phyloP scores from a whole-genome alignment of 2,888 invertebrate species.

The Linyphia triangularis region DNA sequence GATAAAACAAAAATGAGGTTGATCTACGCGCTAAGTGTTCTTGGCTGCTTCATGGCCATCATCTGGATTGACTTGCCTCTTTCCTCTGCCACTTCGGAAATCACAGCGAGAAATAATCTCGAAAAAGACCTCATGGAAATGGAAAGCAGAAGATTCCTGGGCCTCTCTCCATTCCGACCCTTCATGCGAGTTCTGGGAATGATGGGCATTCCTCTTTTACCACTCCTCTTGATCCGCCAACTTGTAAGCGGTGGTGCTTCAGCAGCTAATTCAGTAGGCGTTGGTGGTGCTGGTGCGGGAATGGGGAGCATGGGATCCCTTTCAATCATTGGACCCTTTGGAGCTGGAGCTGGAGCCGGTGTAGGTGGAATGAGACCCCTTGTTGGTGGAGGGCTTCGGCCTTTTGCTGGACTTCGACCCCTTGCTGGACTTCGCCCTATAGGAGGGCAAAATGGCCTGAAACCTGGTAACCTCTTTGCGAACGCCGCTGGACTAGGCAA shows the following conservation, averaged over 20 bases:
- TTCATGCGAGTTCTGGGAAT: conserved; percentile 69
- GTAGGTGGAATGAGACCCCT: conserved; percentile 57
- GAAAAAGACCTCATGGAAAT: background rate
- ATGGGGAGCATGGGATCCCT: conserved; percentile 59
- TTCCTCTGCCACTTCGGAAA: conserved; percentile 14
- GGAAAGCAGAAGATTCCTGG: conserved; percentile 55
- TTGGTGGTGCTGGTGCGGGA: conserved; percentile 52
- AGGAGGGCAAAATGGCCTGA: conserved; percentile 34
- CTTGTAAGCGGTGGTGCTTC: conserved; percentile 34
- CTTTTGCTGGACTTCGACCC: conserved; percentile 4
- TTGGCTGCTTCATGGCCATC: conserved; percentile 3
- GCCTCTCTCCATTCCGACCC: conserved; percentile 53
- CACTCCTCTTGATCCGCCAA: conserved; percentile 43
- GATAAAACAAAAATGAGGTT: conserved; percentile 30
- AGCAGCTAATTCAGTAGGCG: conserved; percentile 3
- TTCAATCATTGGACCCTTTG: conserved; percentile 52
- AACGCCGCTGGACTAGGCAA: conserved; percentile 49
- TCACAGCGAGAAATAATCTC: background rate
- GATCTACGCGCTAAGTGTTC: background rate
- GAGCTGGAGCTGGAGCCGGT: conserved; percentile 65
- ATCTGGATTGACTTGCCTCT: conserved; percentile 39
- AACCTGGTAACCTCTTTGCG: conserved; percentile 47
- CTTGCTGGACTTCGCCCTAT: conserved; percentile 16
- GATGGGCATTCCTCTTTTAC: conserved; percentile 70
- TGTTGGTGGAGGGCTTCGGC: conserved; percentile 50